A percentile compares a stretch with the other conserved stretches of the same genome.
phyloP scores from a whole-genome alignment of 23 tunicate genomes.

The Aplidium turbinatum region DNA sequence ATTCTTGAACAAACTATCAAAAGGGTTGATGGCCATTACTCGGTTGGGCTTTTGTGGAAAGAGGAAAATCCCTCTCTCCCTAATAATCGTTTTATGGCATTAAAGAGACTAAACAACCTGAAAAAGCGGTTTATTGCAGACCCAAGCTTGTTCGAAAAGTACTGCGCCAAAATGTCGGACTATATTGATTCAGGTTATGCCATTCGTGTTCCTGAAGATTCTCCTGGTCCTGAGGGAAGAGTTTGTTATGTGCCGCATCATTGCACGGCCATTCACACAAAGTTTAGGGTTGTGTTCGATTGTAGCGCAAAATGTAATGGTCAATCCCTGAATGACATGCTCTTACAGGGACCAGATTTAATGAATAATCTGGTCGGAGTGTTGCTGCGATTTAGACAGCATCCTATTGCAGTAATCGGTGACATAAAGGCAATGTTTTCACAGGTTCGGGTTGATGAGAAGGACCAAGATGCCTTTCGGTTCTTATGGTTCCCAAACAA shows the following conservation, averaged over 20 bases:
- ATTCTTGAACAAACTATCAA: not conserved
- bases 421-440: constrained; percentile 9
- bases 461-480: not conserved
- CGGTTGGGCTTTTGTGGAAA: constrained; percentile 18
- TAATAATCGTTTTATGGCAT: not conserved
- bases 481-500: constrained; percentile 15
- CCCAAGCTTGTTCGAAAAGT: constrained; percentile 3
- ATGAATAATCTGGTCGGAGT: not conserved
- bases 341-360: not conserved
- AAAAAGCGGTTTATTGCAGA: not conserved
- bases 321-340: not conserved
- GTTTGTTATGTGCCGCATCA: constrained; percentile 12
- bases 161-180: not conserved
- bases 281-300: constrained; percentile 12
- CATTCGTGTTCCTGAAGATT: not conserved
- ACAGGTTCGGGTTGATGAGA: constrained; percentile 5
- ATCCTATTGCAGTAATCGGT: not conserved
- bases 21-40: not conserved
- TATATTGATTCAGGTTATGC: constrained; percentile 1
- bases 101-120: not conserved
- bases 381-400: not conserved
- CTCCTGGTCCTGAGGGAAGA: not conserved
- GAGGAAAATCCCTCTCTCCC: not conserved
- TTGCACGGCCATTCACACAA: not conserved
- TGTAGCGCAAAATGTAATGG: constrained; percentile 2